Evolutionary conservation across 2,113 vertebrate genomes (phyloP).

Genomic region (Leptobrachium ailaonicum): DNA sequence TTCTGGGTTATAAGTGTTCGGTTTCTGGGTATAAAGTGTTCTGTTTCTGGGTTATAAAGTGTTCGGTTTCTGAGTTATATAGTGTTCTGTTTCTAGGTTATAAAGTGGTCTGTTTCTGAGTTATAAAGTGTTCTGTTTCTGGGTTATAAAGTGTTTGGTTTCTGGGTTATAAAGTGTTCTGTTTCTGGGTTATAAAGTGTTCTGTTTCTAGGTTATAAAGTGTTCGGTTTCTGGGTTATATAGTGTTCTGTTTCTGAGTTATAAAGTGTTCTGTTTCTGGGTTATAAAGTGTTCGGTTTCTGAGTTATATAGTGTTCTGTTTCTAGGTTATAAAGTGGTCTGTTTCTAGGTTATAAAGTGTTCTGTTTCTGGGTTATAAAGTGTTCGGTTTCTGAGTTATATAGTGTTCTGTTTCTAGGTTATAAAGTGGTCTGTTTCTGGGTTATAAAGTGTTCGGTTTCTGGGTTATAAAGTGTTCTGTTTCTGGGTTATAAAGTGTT

Average conservation of each 20-base stretch:
- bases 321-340: conserved; percentile 4
- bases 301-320: conserved; percentile 2
- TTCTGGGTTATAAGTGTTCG: too few relatives aligned
- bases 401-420: neutral
- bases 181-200: too few relatives aligned
- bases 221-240: conserved; percentile 1
- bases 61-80: conserved; percentile 13
- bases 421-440: neutral
- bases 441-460: conserved; percentile 1
- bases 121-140: neutral
- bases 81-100: neutral
- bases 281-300: neutral
- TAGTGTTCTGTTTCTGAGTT: neutral
- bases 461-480: conserved; percentile 9
- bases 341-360: neutral
- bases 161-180: conserved; percentile 7
- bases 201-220: conserved; percentile 2
- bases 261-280: conserved; percentile 1
- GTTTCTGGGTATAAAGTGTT: too few relatives aligned
- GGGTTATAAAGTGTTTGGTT: conserved; percentile 1
- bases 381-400: neutral
- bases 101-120: neutral
- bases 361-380: conserved; percentile 1
- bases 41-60: too few relatives aligned
- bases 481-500: conserved; percentile 10